Evolutionary conservation across 2,797 vertebrate species (phyloP).

Genomic region (Carduelis carduelis): DNA sequence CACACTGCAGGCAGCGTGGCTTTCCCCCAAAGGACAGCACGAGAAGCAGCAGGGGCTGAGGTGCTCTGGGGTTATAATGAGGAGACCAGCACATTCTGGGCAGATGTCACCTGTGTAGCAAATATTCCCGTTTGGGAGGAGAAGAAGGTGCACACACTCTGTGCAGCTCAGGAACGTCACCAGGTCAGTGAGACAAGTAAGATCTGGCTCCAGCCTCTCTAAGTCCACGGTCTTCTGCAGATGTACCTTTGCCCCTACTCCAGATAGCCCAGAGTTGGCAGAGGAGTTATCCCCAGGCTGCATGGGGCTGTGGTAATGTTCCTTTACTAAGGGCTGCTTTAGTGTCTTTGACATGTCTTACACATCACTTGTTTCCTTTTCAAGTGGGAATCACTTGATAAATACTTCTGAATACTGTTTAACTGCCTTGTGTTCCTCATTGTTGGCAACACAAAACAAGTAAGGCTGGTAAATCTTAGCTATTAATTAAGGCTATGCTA

Average conservation of each 20-base stretch:
- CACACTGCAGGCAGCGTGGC: fast-evolving
- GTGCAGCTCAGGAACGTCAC: background rate
- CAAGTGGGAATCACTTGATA: background rate
- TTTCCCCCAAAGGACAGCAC: fast-evolving
- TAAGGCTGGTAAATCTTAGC: background rate
- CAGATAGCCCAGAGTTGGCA: background rate
- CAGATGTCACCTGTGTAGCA: fast-evolving
- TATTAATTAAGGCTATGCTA: background rate
- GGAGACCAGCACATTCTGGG: background rate
- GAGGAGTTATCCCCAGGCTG: background rate
- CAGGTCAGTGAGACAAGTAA: fast-evolving
- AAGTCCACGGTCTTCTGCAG: background rate
- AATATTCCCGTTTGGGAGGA: fast-evolving
- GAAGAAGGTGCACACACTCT: background rate
- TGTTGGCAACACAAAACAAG: background rate
- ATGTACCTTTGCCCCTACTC: background rate
- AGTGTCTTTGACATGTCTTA: background rate
- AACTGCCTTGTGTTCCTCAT: background rate
- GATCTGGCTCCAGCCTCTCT: background rate
- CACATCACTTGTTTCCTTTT: background rate
- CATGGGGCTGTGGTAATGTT: fast-evolving
- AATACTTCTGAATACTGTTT: background rate
- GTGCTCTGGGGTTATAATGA: background rate
- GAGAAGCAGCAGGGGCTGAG: background rate
- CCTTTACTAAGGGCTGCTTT: background rate